A percentile compares a stretch with the other conserved stretches of the same genome.
Conservation (phyloP, 2,797 vertebrate species). For the Sebastes trivittatus region DNA sequence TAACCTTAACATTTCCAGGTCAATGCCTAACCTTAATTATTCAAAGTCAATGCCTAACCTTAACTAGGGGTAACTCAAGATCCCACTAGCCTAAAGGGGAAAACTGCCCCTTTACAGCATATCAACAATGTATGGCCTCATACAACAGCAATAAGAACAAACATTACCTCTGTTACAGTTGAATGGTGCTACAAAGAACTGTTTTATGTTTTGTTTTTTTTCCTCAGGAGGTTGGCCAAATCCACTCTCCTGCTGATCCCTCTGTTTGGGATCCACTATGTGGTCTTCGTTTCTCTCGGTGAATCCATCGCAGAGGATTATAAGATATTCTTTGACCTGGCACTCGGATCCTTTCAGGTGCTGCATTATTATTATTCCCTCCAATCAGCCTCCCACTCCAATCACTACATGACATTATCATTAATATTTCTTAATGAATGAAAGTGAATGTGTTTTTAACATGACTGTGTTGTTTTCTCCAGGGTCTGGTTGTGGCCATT, state of each 20-base stretch:
- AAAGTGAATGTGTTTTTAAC: not conserved
- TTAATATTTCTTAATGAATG: not conserved
- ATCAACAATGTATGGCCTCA: not conserved
- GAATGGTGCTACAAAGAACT: not conserved
- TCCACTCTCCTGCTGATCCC: constrained; percentile 93
- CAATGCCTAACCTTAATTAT: too few relatives aligned
- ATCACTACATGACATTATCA: not conserved
- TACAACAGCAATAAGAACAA: not conserved
- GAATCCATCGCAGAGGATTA: constrained; percentile 83
- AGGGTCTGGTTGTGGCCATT: constrained; percentile 92
- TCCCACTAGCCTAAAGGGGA: too few relatives aligned
- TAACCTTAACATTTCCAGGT: too few relatives aligned
- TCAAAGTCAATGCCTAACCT: too few relatives aligned
- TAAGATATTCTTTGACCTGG: constrained; percentile 91
- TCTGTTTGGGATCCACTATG: constrained; percentile 92
- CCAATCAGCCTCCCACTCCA: too few relatives aligned
- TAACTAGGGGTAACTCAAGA: too few relatives aligned
- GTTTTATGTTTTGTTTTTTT: not conserved
- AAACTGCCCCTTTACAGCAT: not conserved
- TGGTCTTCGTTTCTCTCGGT: constrained; percentile 87
- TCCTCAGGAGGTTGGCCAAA: constrained; percentile 89
- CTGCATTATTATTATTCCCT: not conserved
- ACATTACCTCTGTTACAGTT: not conserved
- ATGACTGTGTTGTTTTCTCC: not conserved
- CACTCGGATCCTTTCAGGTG: constrained; percentile 93